phyloP scores from a whole-genome alignment of 2,797 vertebrate species.

The Danio jaintianensis region DNA sequence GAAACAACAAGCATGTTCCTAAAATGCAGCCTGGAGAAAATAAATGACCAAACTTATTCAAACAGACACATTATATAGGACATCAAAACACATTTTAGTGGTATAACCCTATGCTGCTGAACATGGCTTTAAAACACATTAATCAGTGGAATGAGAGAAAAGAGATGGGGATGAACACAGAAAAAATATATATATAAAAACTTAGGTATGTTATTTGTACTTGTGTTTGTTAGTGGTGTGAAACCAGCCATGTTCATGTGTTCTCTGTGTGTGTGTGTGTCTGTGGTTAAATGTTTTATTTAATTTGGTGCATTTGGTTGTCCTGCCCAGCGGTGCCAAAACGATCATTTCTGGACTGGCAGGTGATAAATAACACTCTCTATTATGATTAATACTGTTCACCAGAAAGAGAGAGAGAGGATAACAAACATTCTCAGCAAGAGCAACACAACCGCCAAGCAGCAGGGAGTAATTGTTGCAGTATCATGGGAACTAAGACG shows the following conservation, averaged over 20 bases:
- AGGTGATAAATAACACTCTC: slow-evolving; percentile 91
- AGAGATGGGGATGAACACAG: not conserved
- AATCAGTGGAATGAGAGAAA: slow-evolving; percentile 23
- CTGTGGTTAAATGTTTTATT: slow-evolving; percentile 56
- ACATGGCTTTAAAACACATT: not conserved
- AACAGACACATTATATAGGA: not conserved
- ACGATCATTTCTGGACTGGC: slow-evolving; percentile 90
- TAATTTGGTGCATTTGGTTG: slow-evolving; percentile 71
- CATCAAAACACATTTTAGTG: slow-evolving; percentile 22
- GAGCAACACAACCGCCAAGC: slow-evolving; percentile 77
- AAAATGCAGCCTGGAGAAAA: not conserved
- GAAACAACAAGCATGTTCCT: not conserved
- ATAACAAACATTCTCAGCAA: slow-evolving; percentile 73
- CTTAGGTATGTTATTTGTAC: slow-evolving; percentile 13
- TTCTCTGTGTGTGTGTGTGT: slow-evolving; percentile 23
- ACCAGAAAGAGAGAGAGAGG: slow-evolving; percentile 67
- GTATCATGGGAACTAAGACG: slow-evolving; percentile 76
- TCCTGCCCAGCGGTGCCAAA: slow-evolving; percentile 75
- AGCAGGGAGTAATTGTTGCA: slow-evolving; percentile 88
- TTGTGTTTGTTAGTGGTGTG: slow-evolving; percentile 4
- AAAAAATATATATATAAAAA: not conserved
- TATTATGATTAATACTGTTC: slow-evolving; percentile 86
- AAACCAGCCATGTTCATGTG: slow-evolving; percentile 6
- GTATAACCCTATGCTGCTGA: not conserved
- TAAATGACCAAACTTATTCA: slow-evolving; percentile 19